These are phyloP conservation scores for Oegoconia quadripuncta DNA, from an alignment of 2,888 invertebrate genomes.

Conservation along the genomic window DNA sequence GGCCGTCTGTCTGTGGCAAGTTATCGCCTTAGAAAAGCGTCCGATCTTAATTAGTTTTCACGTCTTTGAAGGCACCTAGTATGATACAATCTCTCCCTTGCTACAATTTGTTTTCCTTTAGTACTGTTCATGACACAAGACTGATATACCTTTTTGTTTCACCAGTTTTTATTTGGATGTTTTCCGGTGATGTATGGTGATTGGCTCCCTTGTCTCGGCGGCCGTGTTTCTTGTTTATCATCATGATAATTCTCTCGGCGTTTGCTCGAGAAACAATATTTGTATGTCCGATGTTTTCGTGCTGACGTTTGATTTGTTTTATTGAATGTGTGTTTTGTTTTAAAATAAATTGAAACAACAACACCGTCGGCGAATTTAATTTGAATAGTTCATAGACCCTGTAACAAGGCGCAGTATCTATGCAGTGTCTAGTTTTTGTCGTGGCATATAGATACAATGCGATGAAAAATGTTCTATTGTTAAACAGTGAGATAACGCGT, in stretches of 20 bases:
- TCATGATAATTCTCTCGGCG: slow-evolving; percentile 68
- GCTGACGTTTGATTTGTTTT: slow-evolving; percentile 56
- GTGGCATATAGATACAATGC: slow-evolving; percentile 43
- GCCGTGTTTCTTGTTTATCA: slow-evolving; percentile 73
- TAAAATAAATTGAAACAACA: slow-evolving; percentile 61
- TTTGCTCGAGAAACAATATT: slow-evolving; percentile 64
- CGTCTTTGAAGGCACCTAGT: slow-evolving; percentile 74
- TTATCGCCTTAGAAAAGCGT: slow-evolving; percentile 75
- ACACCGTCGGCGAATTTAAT: slow-evolving; percentile 59
- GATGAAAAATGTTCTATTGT: slow-evolving; percentile 63
- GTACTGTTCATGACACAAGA: slow-evolving; percentile 62
- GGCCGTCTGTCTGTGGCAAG: slow-evolving; percentile 61
- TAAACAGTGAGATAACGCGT: slow-evolving; percentile 56
- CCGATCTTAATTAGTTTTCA: slow-evolving; percentile 79
- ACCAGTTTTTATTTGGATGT: slow-evolving; percentile 66
- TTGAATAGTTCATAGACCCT: slow-evolving; percentile 47
- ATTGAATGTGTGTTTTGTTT: slow-evolving; percentile 63
- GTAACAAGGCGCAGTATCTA: slow-evolving; percentile 44
- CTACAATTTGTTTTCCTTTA: slow-evolving; percentile 76
- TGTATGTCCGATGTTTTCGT: slow-evolving; percentile 52
- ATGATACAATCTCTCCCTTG: slow-evolving; percentile 73
- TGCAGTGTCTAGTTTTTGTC: slow-evolving; percentile 51
- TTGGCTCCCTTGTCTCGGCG: slow-evolving; percentile 71
- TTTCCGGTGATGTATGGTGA: slow-evolving; percentile 76
- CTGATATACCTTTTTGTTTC: slow-evolving; percentile 66